A percentile compares a stretch with the other conserved stretches of the same genome.
These are phyloP conservation scores for Argopecten irradians DNA, from an alignment of 1,140 invertebrate species.

Conservation along the genomic window DNA sequence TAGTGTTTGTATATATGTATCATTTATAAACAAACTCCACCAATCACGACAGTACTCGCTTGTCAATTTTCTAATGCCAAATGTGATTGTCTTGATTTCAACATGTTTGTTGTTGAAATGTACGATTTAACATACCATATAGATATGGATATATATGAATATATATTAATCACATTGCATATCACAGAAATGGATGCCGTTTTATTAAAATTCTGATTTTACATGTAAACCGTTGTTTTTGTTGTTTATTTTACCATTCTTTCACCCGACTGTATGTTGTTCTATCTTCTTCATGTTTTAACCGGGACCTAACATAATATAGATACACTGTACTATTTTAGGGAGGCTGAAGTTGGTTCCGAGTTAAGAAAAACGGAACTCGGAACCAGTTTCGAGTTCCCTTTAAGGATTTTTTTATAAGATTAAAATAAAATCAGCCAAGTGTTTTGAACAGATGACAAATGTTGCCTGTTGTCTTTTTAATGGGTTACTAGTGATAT, in stretches of 20 bases:
- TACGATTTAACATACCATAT: not conserved
- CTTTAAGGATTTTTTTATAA: too few species aligned
- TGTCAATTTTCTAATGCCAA: not conserved
- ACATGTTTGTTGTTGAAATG: not conserved
- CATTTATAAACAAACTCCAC: not conserved
- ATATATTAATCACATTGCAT: slow-evolving; percentile 23
- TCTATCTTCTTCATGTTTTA: too few species aligned
- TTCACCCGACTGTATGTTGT: too few species aligned
- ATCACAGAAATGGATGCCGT: slow-evolving; percentile 8
- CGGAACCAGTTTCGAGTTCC: too few species aligned
- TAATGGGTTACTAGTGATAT: too few species aligned
- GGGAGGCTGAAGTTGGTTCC: too few species aligned
- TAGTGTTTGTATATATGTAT: not conserved
- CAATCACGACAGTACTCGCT: not conserved
- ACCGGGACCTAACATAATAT: too few species aligned
- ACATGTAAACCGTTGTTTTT: not conserved
- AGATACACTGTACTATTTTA: too few species aligned
- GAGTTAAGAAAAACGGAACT: too few species aligned
- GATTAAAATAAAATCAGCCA: too few species aligned
- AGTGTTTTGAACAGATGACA: too few species aligned
- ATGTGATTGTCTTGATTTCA: not conserved
- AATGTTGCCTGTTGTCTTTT: too few species aligned
- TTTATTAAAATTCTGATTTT: slow-evolving; percentile 24
- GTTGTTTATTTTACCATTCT: not conserved
- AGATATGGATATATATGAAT: not conserved